Conservation (phyloP, 2,113 vertebrate species). For the Ictalurus punctatus region DNA sequence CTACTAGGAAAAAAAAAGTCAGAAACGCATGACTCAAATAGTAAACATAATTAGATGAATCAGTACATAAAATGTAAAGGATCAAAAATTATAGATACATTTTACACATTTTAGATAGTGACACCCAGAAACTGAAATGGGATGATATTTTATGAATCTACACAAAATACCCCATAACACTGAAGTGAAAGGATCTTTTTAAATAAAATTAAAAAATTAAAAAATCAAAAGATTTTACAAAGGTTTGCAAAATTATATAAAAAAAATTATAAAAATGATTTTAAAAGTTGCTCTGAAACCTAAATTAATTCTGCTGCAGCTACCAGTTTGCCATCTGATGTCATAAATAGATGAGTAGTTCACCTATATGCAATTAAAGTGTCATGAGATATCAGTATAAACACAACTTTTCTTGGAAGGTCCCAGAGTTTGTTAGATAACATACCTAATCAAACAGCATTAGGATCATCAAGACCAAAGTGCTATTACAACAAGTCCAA, state of each 20-base stretch:
- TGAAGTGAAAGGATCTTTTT: not conserved
- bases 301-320: not conserved
- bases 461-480: not conserved
- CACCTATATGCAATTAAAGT: not conserved
- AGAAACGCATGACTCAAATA: slow-evolving; percentile 47
- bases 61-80: not conserved
- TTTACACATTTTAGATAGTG: not conserved
- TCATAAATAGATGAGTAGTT: not conserved
- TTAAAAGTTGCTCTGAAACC: not conserved
- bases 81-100: not conserved
- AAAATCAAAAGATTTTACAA: no score
- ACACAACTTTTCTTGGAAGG: not conserved
- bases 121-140: not conserved
- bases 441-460: not conserved
- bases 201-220: no score
- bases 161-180: not conserved
- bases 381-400: not conserved
- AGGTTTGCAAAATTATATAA: no score
- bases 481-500: not conserved
- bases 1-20: slow-evolving; percentile 55
- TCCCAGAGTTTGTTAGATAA: not conserved
- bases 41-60: not conserved
- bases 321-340: not conserved
- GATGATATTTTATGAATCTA: not conserved
- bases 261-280: not conserved